These are phyloP conservation scores for Drosophila nigrodunni DNA, from an alignment of 1,140 invertebrate species.

Conservation along the genomic window DNA sequence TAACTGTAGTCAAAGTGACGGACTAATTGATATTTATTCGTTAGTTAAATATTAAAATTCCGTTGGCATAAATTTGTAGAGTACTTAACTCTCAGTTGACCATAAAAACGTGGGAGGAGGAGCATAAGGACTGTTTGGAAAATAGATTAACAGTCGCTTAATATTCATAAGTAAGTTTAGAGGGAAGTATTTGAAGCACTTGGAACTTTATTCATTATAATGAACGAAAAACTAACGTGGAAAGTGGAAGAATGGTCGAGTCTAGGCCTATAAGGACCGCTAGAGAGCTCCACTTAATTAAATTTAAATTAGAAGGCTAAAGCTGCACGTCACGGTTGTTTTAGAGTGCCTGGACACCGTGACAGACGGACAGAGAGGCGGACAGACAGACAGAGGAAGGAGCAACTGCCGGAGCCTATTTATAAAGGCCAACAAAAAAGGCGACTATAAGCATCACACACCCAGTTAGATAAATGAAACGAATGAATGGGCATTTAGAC, in stretches of 20 bases:
- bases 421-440: slow-evolving; percentile 36
- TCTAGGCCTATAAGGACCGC: slow-evolving; percentile 4
- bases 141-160: slow-evolving; percentile 81
- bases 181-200: slow-evolving; percentile 33
- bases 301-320: slow-evolving; percentile 82
- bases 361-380: slow-evolving; percentile 1
- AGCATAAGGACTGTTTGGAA: slow-evolving; percentile 66
- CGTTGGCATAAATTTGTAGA: slow-evolving; percentile 53
- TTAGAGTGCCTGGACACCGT: slow-evolving; percentile 32
- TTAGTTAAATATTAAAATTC: slow-evolving; percentile 68
- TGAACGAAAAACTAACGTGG: slow-evolving; percentile 59
- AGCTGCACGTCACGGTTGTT: slow-evolving; percentile 75
- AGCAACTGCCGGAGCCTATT: slow-evolving; percentile 43
- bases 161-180: slow-evolving; percentile 73
- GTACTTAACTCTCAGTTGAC: slow-evolving; percentile 15
- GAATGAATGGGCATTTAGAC: slow-evolving; percentile 75
- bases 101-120: slow-evolving; percentile 44
- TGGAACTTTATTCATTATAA: slow-evolving; percentile 78
- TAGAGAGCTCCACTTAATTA: slow-evolving; percentile 76
- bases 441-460: slow-evolving; percentile 31
- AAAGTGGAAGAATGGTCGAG: slow-evolving; percentile 14
- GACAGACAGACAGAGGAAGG: background rate
- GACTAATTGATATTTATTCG: slow-evolving; percentile 55
- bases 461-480: slow-evolving; percentile 69
- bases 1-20: background rate